phyloP scores from a whole-genome alignment of 2,113 vertebrate genomes.

The Mohoua ochrocephala region DNA sequence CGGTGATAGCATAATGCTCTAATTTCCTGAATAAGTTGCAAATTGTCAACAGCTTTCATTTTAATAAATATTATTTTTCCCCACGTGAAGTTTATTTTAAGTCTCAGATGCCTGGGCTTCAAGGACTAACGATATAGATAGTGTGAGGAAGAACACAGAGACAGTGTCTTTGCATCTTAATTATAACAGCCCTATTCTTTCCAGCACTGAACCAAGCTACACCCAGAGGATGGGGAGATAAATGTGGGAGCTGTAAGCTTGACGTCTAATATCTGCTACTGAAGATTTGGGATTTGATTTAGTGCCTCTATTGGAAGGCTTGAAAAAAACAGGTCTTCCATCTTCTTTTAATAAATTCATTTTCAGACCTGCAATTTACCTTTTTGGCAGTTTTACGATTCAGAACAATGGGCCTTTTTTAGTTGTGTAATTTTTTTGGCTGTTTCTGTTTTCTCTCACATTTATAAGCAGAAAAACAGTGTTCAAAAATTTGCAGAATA shows the following conservation, averaged over 20 bases:
- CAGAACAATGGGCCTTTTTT: constrained; percentile 61
- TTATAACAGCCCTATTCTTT: not conserved
- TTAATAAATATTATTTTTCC: not conserved
- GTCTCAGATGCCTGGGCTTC: not conserved
- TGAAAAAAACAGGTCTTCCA: constrained; percentile 68
- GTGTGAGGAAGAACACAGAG: not conserved
- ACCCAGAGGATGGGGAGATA: constrained; percentile 37
- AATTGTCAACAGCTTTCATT: not conserved
- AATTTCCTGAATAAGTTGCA: not conserved
- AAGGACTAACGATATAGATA: not conserved
- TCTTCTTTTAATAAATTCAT: constrained; percentile 75
- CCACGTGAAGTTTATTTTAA: not conserved
- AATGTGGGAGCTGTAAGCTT: constrained; percentile 61
- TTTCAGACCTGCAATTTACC: constrained; percentile 63
- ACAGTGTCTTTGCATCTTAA: constrained; percentile 48
- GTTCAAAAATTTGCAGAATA: constrained; percentile 28
- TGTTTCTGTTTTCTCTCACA: constrained; percentile 37
- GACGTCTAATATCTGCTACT: constrained; percentile 67
- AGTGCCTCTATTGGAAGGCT: constrained; percentile 60
- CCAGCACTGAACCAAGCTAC: not conserved
- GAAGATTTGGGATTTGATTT: constrained; percentile 74
- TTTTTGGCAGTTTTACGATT: constrained; percentile 68
- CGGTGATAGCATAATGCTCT: not conserved
- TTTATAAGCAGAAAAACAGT: constrained; percentile 54
- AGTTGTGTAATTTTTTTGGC: constrained; percentile 38